Evolutionary conservation across 2,888 invertebrate species (phyloP), one percentile per base, ranked within the genome.

Genomic region (Drosophila suboccidentalis): DNA sequence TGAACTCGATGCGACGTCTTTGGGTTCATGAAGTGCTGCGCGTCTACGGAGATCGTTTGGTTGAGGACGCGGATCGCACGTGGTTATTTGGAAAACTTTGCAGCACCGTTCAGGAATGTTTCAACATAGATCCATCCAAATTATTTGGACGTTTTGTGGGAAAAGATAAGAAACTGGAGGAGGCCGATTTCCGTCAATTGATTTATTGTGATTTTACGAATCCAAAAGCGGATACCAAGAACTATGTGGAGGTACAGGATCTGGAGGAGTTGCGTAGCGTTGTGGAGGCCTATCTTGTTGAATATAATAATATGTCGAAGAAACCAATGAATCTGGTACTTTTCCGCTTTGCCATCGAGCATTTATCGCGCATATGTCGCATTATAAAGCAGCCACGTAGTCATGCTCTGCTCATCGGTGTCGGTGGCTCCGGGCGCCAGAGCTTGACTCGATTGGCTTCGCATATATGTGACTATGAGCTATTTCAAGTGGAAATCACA

Each of bases 181-280:
- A 98, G 90, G 93, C 94, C 17, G 97, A 98, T 91, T 93, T 98
- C 8, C 94, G 98, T 63, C 96, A 96, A 83, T 93, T 99, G 70
- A 95, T 99, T 67, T 99, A 97, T 92, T 99, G 99, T 91, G 98
- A 99, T 92, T 99, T 99, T 91, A 96, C 96, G 0, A 98, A 99
- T 93, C 97, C 98, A 0, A 98, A 98, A 94, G 96, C 96, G 11
- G 98, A 98, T 89, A 95, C 95, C 11, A 95, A 97, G 36, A 95
- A 97, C 89, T 99, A 99, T 90, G 95, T 97, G 90, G 98, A 98
- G 93, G 97, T 98, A 0, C 93, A 94, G 1, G 97, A 98, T 91
- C 94, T 98, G 90, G 97, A 97, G 44, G 95, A 95, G 75, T 93
- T 99, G 62, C 95, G 96, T 65, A 93, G 94, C 0, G 97, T 98